Evolutionary conservation across 2,888 invertebrate genomes (phyloP).

Genomic region (Rhagophthalmus giganteus): DNA sequence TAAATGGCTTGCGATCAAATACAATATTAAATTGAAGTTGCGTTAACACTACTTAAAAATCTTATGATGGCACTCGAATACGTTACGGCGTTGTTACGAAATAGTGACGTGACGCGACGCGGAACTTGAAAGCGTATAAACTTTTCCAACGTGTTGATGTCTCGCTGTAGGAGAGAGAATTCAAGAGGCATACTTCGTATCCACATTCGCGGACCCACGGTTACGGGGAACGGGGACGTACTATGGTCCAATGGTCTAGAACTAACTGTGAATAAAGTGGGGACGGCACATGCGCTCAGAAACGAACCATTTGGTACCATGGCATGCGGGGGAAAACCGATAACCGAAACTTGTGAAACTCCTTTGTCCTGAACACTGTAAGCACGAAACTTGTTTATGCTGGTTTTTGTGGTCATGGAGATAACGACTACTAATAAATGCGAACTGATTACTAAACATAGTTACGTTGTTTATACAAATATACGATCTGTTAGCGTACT

Average conservation of each 20-base stretch:
- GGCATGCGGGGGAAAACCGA: conserved; percentile 25
- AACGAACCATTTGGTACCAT: conserved; percentile 31
- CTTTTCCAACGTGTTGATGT: conserved; percentile 19
- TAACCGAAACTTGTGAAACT: conserved; percentile 30
- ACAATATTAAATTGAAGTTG: neutral
- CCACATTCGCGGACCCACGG: conserved; percentile 15
- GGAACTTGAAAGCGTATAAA: conserved; percentile 4
- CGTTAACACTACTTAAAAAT: neutral
- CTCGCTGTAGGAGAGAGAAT: conserved; percentile 22
- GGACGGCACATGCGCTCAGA: conserved; percentile 25
- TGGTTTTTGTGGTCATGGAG: conserved; percentile 20
- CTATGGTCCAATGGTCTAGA: conserved; percentile 27
- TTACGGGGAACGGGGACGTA: conserved; percentile 19
- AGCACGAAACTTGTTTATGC: conserved; percentile 27
- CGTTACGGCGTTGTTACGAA: neutral
- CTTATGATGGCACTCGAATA: neutral
- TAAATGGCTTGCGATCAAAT: conserved; percentile 16
- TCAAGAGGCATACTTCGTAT: conserved; percentile 17
- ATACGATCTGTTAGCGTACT: neutral
- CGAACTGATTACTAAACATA: conserved; percentile 7
- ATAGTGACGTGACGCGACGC: neutral
- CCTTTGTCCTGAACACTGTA: conserved; percentile 19
- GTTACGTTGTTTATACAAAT: conserved; percentile 6
- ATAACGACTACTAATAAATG: conserved; percentile 20
- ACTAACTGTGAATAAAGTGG: conserved; percentile 21